phyloP scores from a whole-genome alignment of 2,888 invertebrate genomes.

The Drosophila austrosaltans region DNA sequence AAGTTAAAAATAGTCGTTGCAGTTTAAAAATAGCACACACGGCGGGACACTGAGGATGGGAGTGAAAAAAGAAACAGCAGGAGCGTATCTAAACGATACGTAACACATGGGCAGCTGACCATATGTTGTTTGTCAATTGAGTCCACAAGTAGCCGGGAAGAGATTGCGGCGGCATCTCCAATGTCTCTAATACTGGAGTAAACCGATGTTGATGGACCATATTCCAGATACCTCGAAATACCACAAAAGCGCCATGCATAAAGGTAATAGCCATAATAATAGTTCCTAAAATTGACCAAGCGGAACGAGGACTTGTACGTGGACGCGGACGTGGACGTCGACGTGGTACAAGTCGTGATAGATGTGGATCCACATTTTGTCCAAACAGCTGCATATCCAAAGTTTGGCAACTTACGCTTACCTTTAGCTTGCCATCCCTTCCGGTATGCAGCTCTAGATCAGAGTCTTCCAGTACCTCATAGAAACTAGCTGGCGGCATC shows the following conservation, averaged over 20 bases:
- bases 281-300: neutral
- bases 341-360: neutral
- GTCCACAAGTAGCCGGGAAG: neutral
- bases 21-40: conserved; percentile 9
- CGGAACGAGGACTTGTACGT: neutral
- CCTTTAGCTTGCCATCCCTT: neutral
- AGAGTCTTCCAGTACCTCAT: conserved; percentile 21
- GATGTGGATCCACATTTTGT: neutral
- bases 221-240: neutral
- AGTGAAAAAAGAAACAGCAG: neutral
- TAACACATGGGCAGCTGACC: neutral
- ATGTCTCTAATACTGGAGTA: neutral
- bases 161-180: neutral
- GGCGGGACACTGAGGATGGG: neutral
- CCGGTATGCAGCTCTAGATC: conserved; percentile 3
- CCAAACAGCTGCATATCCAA: neutral
- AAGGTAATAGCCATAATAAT: neutral
- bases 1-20: conserved; percentile 5
- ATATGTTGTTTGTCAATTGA: neutral
- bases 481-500: conserved; percentile 38
- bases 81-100: neutral
- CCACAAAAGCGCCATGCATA: neutral
- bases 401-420: conserved; percentile 18
- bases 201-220: neutral
- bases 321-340: neutral